Conservation (phyloP, 2,113 vertebrate species). For the Peromyscus leucopus region DNA sequence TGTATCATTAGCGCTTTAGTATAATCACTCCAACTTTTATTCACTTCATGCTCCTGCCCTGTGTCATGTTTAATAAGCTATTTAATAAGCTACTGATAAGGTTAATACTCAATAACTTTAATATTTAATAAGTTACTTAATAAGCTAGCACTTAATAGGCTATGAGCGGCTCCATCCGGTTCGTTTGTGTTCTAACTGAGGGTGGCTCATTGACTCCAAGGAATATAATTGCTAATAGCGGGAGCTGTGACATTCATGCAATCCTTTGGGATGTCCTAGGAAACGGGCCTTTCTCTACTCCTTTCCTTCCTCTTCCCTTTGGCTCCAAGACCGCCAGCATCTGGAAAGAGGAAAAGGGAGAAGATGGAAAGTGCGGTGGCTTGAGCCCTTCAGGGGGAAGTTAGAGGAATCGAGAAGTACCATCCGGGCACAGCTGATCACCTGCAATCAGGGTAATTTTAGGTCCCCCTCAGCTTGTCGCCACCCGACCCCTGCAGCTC, state of each 20-base stretch:
- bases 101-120: conserved; percentile 48
- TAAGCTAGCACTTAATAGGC: conserved; percentile 19
- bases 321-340: not conserved
- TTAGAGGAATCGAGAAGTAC: not conserved
- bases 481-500: not conserved
- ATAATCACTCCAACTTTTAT: not conserved
- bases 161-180: conserved; percentile 1
- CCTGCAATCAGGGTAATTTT: not conserved
- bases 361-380: not conserved
- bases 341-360: not conserved
- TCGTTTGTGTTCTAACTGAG: conserved; percentile 51
- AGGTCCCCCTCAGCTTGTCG: not conserved
- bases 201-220: not conserved
- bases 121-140: conserved; percentile 55
- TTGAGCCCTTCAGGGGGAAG: not conserved
- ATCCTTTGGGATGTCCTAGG: not conserved
- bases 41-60: not conserved
- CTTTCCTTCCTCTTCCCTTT: not conserved
- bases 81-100: conserved; percentile 46
- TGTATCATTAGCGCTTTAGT: not conserved
- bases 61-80: conserved; percentile 15
- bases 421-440: not conserved
- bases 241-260: not conserved
- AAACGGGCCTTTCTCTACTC: not conserved
- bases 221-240: not conserved